Base-by-base conservation (phyloP, 1,140 invertebrate genomes). In the Sycophila sp. region DNA sequence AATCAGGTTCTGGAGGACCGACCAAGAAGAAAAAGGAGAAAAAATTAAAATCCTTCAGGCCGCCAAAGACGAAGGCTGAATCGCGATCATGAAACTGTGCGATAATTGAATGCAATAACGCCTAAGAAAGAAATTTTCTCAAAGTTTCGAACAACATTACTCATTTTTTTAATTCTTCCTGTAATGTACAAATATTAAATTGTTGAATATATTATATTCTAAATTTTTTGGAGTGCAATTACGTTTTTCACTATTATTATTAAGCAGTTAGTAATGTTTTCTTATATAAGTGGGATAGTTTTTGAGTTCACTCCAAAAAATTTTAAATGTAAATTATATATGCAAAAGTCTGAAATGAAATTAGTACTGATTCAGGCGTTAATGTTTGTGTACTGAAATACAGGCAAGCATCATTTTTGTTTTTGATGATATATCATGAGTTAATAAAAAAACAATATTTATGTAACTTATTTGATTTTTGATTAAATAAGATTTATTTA, bases 41-140 rank as follows among this genome's bases (percentile, higher is more conserved):
- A 81, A 94, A 93, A 81, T 87, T 93, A 22, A 93, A 93, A 86
- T 88, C 89, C 7, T 97, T 98, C 82, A 93, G 93, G 83, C 97
- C 97, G 7, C 97, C 97, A 0, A 98, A 98, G 87, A 95, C 94
- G 73, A 98, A 98, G 88, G 94, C 96, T 0, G 97, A 99, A 85
- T 93, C 94, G 56, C 93, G 96, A 92, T 95, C 92, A 91, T 80
- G 56, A 36, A 45, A 24, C 6, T 5, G 2, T 59, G 5, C 2
- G 32, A 55, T 4, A 36, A 55, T 55, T 26, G 32, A 63, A 42
- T 30, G 19, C 40, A 15, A 10, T 10, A n/a, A 62, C 24, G 36
- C 28, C 56, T 55, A 26, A 36, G 28, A 30, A 38, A 45, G 47
- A 10, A 64, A 36, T 58, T 42, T 49, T 47, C 40, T 63, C 28